A percentile compares a stretch with the other conserved stretches of the same genome.
phyloP scores from a whole-genome alignment of 2,888 invertebrate genomes.

The Thelaira solivaga region DNA sequence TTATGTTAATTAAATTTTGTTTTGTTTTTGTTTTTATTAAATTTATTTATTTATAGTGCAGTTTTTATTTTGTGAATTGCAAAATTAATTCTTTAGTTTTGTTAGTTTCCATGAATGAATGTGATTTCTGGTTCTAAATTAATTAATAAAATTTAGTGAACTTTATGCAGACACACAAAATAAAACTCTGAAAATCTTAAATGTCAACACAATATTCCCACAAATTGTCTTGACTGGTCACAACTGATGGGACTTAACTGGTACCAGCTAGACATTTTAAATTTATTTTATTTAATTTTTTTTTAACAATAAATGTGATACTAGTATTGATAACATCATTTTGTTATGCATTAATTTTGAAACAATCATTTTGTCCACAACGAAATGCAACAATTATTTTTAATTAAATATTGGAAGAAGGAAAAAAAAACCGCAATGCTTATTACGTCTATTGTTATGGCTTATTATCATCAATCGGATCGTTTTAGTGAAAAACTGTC shows the following conservation, averaged over 20 bases:
- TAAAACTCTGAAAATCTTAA: background rate
- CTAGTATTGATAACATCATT: too few species aligned
- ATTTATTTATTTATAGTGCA: background rate
- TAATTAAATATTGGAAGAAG: background rate
- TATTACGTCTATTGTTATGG: background rate
- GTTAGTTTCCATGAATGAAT: background rate
- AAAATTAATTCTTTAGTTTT: background rate
- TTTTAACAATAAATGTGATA: background rate
- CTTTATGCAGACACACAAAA: background rate
- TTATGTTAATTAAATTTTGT: conserved; percentile 44
- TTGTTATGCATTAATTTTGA: too few species aligned
- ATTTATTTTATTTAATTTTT: too few species aligned
- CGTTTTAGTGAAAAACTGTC: background rate
- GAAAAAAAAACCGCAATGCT: background rate
- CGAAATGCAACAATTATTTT: conserved; percentile 1
- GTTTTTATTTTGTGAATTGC: background rate
- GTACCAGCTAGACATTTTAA: background rate
- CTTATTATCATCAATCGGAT: too few species aligned
- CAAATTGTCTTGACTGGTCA: conserved; percentile 14
- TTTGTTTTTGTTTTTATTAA: background rate
- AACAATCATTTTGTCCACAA: background rate
- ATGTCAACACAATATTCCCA: background rate
- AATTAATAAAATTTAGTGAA: background rate
- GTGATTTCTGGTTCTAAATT: background rate
- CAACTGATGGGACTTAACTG: background rate